Percentiles rank a stretch among this genome's conserved stretches.
Conservation (phyloP, 2,888 invertebrate genomes). For the Melikaiella ostensackeni region DNA sequence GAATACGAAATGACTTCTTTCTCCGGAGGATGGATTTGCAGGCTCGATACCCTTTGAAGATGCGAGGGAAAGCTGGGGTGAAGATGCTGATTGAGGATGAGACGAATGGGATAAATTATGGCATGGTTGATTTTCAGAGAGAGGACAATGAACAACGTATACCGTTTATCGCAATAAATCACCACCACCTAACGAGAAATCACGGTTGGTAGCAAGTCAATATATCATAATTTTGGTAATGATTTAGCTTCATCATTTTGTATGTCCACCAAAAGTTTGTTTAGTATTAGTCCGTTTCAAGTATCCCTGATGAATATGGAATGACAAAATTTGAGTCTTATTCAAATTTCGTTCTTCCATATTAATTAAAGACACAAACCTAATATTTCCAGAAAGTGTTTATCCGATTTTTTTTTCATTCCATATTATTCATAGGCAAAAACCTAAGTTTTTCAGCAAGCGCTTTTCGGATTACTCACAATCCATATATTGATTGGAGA, state of each 20-base stretch:
- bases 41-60: slow-evolving; percentile 15
- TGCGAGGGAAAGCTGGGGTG: background rate
- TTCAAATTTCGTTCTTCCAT: too few species aligned
- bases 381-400: too few species aligned
- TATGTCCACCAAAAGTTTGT: background rate
- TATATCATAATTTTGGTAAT: background rate
- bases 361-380: too few species aligned
- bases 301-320: too few species aligned
- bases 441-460: too few species aligned
- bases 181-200: background rate
- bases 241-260: background rate
- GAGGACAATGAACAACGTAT: background rate
- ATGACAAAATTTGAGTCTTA: too few species aligned
- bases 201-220: background rate
- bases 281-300: background rate
- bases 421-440: too few species aligned
- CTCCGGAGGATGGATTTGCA: slow-evolving; percentile 6
- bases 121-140: slow-evolving; percentile 8
- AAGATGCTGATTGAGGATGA: background rate
- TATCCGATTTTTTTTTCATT: too few species aligned
- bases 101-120: slow-evolving; percentile 13
- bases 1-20: slow-evolving; percentile 64
- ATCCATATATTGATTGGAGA: too few species aligned
- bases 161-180: slow-evolving; percentile 25
- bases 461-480: too few species aligned